phyloP scores from a whole-genome alignment of 2,888 invertebrate species.

The Synanthedon vespiformis region DNA sequence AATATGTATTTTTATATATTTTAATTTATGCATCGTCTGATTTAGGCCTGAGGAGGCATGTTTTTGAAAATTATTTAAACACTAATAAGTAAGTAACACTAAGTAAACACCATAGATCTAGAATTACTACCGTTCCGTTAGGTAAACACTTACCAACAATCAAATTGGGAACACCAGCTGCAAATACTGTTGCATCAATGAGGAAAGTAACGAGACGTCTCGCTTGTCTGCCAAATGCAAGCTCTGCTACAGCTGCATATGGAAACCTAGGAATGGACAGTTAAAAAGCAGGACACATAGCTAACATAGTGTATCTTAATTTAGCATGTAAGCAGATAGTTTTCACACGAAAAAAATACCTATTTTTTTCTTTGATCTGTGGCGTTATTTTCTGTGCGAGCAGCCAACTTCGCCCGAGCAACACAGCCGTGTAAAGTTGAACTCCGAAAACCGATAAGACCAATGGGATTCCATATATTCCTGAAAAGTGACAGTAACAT shows the following conservation, averaged over 20 bases:
- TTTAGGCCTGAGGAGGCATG: no score
- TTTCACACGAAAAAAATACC: slow-evolving; percentile 19
- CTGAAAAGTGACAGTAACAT: slow-evolving; percentile 37
- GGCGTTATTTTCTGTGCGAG: slow-evolving; percentile 80
- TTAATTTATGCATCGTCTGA: no score
- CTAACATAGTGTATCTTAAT: no score
- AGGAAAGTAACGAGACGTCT: slow-evolving; percentile 76
- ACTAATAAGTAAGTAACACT: no score
- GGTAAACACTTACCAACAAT: slow-evolving; percentile 77
- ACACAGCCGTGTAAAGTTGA: slow-evolving; percentile 84
- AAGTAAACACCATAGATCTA: no score
- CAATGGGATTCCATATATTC: slow-evolving; percentile 77
- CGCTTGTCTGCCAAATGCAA: slow-evolving; percentile 77
- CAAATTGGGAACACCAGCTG: slow-evolving; percentile 83
- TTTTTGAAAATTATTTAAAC: no score
- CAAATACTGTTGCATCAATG: slow-evolving; percentile 80
- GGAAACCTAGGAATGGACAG: slow-evolving; percentile 72
- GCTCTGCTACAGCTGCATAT: slow-evolving; percentile 85
- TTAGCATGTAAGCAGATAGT: no score
- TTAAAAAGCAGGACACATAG: not conserved
- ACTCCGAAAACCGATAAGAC: slow-evolving; percentile 75
- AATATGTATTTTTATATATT: not conserved
- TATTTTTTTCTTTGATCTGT: slow-evolving; percentile 70
- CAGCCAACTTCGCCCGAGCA: slow-evolving; percentile 85
- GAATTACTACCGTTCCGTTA: no score